A percentile compares a stretch with the other conserved stretches of the same genome.
These are phyloP conservation scores for Diaprepes abbreviatus DNA, from an alignment of 2,888 invertebrate species.

Conservation along the genomic window DNA sequence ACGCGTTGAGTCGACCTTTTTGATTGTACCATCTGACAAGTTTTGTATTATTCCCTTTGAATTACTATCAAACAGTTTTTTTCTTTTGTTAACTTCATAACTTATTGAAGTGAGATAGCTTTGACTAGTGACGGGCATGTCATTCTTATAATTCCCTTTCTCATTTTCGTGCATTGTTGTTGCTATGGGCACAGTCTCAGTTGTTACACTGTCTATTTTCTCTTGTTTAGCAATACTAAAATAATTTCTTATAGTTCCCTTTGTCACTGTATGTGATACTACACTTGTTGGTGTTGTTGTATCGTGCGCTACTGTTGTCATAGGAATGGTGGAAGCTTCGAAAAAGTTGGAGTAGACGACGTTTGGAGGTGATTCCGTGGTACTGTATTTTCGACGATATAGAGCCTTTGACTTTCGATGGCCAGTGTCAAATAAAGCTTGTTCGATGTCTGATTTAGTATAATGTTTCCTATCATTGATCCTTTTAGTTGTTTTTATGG, in stretches of 20 bases:
- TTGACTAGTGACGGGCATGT: constrained; percentile 64
- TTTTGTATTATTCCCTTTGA: not conserved
- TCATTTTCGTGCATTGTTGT: constrained; percentile 46
- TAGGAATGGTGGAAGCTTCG: constrained; percentile 54
- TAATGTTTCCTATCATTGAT: constrained; percentile 32
- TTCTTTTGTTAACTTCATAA: constrained; percentile 68
- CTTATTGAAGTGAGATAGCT: constrained; percentile 71
- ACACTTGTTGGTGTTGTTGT: not conserved
- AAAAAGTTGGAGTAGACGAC: constrained; percentile 62
- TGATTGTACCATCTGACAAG: too few species aligned
- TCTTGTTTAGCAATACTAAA: constrained; percentile 20
- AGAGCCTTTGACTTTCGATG: constrained; percentile 34
- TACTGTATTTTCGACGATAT: constrained; percentile 6
- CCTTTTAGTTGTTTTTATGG: constrained; percentile 35
- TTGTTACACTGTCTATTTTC: not conserved
- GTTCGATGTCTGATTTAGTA: constrained; percentile 54
- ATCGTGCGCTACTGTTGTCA: constrained; percentile 36
- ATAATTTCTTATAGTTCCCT: not conserved
- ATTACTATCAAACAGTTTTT: constrained; percentile 30
- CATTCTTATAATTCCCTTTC: constrained; percentile 40
- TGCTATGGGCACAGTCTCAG: constrained; percentile 42
- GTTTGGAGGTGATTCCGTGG: constrained; percentile 47
- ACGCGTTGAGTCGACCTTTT: not conserved
- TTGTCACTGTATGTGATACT: not conserved
- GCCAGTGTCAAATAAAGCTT: constrained; percentile 55